Evolutionary conservation across 2,888 invertebrate genomes (phyloP).

Genomic region (Apodemia duryi): DNA sequence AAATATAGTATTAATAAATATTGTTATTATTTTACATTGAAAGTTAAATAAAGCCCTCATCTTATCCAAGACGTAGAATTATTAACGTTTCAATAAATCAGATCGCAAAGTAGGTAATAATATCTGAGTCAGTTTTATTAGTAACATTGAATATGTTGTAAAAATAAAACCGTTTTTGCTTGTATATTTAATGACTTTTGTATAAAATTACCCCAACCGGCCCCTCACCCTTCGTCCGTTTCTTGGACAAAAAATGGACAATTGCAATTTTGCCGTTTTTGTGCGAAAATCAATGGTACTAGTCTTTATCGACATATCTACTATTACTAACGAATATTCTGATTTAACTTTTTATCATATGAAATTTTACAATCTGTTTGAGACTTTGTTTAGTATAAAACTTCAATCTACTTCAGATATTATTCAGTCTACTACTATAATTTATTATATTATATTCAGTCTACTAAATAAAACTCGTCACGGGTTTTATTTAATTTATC

Average conservation of each 20-base stretch:
- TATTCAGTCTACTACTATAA: background rate
- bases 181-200: constrained; percentile 24
- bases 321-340: background rate
- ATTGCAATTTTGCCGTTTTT: constrained; percentile 59
- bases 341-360: background rate
- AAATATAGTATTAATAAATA: too few species aligned
- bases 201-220: constrained; percentile 44
- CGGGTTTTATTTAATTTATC: too few species aligned
- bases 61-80: too few species aligned
- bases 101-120: background rate
- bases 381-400: background rate
- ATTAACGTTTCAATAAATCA: background rate
- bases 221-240: constrained; percentile 47
- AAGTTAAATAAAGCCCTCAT: too few species aligned
- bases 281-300: constrained; percentile 71
- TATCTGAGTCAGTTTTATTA: background rate
- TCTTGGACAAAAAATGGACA: constrained; percentile 60
- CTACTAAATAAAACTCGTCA: background rate
- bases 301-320: constrained; percentile 46
- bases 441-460: background rate
- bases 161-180: background rate
- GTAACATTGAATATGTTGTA: background rate
- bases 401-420: background rate
- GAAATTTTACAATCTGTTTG: background rate
- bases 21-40: too few species aligned